Base-by-base conservation (phyloP, 2,888 invertebrate species). In the Stenoptilia bipunctidactyla region DNA sequence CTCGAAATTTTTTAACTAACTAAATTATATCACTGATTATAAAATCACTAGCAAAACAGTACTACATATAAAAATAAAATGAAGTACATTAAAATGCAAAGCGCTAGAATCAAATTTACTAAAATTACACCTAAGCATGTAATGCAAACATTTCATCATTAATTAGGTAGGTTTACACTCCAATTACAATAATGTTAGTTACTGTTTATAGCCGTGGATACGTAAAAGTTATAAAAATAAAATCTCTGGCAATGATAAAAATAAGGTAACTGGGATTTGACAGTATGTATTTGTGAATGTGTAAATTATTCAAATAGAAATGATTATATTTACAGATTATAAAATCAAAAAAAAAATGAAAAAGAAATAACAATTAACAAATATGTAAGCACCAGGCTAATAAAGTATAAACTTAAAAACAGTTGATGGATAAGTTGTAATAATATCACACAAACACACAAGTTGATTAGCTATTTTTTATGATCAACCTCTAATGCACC, bases 31-130 rank as follows among this genome's bases (percentile, higher is more conserved):
- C 30, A 36, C 35, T 40, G 45, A 42, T 41, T 46, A 51, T 40
- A 46, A 49, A 52, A 54, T 56, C 53, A 56, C 53, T 51, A 51
- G 49, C 46, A 42, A 40, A 43, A 35, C 44, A 58, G 56, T 55
- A 45, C 46, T 49, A 49, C 51, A 38, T 48, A 38, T 53, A 56
- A 49, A 43, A 33, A n/a, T 44, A 45, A 46, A 40, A 39, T 36
- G 13, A 43, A 39, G 37, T 41, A 45, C 40, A 47, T 52, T 47
- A 46, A 57, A 55, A 60, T 58, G 58, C 54, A 53, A 49, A 55
- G 55, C 48, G 42, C 30, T 30, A 41, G 8, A 20, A 20, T 20
- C 20, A 8, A 20, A 20, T 20, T 20, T 10, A 12, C 30, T 30
- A 30, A 30, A 30, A 30, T 30, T n/a, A 30, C 4, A 10, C 10